These are phyloP conservation scores for Trematomus bernacchii DNA, from an alignment of 2,797 vertebrate genomes.

Conservation along the genomic window DNA sequence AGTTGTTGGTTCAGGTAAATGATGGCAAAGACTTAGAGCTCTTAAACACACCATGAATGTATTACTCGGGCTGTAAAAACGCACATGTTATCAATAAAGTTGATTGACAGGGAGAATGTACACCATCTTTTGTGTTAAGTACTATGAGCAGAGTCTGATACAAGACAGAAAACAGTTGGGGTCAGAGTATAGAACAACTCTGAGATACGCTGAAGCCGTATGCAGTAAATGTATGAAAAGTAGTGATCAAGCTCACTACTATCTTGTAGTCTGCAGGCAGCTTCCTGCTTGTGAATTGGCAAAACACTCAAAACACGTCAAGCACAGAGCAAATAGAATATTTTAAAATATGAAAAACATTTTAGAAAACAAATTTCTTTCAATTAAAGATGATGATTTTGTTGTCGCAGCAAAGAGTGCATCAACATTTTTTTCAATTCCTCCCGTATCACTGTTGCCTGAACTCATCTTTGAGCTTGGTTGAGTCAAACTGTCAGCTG, in stretches of 20 bases:
- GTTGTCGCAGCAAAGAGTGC: not conserved
- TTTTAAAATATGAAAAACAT: conserved; percentile 1
- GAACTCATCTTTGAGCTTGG: not conserved
- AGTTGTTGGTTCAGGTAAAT: conserved; percentile 3
- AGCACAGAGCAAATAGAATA: not conserved
- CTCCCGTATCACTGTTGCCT: not conserved
- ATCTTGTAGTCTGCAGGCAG: not conserved
- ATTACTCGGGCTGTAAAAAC: conserved; percentile 19
- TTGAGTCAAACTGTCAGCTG: not conserved
- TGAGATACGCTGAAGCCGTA: not conserved
- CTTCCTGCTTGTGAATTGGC: not conserved
- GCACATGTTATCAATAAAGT: conserved; percentile 28
- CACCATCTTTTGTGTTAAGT: conserved; percentile 1
- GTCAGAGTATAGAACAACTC: not conserved
- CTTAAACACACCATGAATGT: conserved; percentile 7
- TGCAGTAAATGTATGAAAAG: not conserved
- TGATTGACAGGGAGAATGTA: conserved; percentile 26
- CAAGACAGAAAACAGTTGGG: not conserved
- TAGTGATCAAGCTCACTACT: conserved; percentile 1
- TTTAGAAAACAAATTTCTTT: too few relatives aligned
- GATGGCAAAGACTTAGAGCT: conserved; percentile 1
- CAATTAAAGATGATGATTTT: not conserved
- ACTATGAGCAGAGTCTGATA: not conserved
- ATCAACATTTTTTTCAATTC: not conserved
- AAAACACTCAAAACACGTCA: not conserved